Conservation (phyloP, 1,140 invertebrate species). For the Heliconius hermathena region DNA sequence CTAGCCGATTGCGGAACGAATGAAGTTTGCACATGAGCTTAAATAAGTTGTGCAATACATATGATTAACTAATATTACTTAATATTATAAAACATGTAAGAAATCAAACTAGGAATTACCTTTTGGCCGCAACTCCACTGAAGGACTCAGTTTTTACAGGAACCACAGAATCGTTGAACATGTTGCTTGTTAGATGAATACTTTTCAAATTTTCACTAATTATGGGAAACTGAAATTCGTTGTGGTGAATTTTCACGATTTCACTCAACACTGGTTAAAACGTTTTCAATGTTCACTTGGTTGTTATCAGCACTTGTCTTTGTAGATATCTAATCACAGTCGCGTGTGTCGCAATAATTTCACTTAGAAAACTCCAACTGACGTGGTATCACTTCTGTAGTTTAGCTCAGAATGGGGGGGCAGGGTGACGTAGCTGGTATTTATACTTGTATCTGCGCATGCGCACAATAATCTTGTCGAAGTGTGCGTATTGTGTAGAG, state of each 20-base stretch:
- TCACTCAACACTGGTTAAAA: slow-evolving; percentile 44
- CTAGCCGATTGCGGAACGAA: background rate
- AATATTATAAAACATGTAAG: slow-evolving; percentile 8
- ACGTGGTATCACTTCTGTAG: slow-evolving; percentile 50
- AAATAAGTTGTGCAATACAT: slow-evolving; percentile 25
- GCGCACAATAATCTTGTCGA: slow-evolving; percentile 38
- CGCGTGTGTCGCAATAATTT: slow-evolving; percentile 77
- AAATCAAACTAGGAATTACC: slow-evolving; percentile 49
- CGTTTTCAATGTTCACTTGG: slow-evolving; percentile 27
- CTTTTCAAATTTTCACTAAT: slow-evolving; percentile 73
- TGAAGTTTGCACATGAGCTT: background rate
- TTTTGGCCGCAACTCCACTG: slow-evolving; percentile 72
- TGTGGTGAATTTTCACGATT: slow-evolving; percentile 64
- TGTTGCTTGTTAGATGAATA: slow-evolving; percentile 63
- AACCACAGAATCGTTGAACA: slow-evolving; percentile 72
- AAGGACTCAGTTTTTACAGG: slow-evolving; percentile 71
- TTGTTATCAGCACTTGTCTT: slow-evolving; percentile 41
- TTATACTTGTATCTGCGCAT: slow-evolving; percentile 54
- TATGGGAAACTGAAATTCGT: slow-evolving; percentile 50
- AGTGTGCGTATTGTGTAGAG: slow-evolving; percentile 60
- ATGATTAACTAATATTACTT: background rate
- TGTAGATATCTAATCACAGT: slow-evolving; percentile 18
- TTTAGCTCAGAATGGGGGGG: slow-evolving; percentile 51
- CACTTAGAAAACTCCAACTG: slow-evolving; percentile 48
- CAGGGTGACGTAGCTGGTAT: slow-evolving; percentile 42